Base-by-base conservation (phyloP, 64 coral and sea anemone genomes). In the Acropora yongei region DNA sequence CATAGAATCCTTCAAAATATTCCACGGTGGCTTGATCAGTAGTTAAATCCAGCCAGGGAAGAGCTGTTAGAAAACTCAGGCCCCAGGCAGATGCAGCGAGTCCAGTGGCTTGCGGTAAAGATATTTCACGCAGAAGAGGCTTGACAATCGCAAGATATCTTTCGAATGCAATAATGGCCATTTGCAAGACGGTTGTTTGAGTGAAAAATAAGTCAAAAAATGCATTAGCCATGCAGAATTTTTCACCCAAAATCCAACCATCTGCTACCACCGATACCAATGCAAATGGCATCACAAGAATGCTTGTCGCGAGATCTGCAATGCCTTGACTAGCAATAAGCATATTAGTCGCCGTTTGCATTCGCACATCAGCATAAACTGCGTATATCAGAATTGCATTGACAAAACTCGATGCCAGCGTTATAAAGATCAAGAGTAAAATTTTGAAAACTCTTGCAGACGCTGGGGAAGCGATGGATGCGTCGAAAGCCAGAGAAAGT, bases 131-230 rank as follows among this genome's bases (percentile, higher is more conserved):
- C 30, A 68, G 44, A 16, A 74, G 68, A 6, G 69, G 50, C 69
- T 80, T 88, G 1, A 78, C 90, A 44, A 98, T 94, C 16, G 89
- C 93, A 69, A 93, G 75, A 51, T 95, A 98, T 46, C 96, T 72
- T 83, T 98, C 93, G 49, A 90, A 79, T 9, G 93, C 82, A 30
- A 98, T 90, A 2, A 93, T 20, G 48, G 91, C 58, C 5, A 95
- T 74, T 17, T 95, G 92, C 1, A 93, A 41, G 48, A 98, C 49
- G 12, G 96, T 98, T 82, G 92, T 87, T 17, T 88, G 81, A 5
- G 96, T 95, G 18, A 98, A 98, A 80, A 80, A 95, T 90, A 95
- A 82, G 88, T 98, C 95, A 3, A 95, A 88, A 46, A 98, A 98
- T 0, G 76, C 53, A 10, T 91, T 90, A 3, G 58, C 93, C 6